A percentile compares a stretch with the other conserved stretches of the same genome.
Conservation (phyloP, 1,140 invertebrate genomes). For the Mamestra configurata region DNA sequence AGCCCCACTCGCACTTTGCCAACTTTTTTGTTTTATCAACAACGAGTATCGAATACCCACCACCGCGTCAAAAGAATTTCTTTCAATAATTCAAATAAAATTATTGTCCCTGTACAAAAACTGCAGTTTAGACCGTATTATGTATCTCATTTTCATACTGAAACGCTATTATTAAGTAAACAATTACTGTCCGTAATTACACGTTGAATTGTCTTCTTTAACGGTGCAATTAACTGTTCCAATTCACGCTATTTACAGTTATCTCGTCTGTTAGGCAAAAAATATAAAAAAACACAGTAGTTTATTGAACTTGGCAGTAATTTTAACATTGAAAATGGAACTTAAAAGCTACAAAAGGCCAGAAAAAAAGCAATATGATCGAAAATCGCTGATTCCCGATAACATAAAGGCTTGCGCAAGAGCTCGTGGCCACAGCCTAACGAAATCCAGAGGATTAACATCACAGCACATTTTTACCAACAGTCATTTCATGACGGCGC, state of each 20-base stretch:
- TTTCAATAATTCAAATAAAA: too few relatives aligned
- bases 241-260: constrained; percentile 14
- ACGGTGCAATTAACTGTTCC: constrained; percentile 7
- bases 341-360: not conserved
- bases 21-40: too few relatives aligned
- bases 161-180: constrained; percentile 12
- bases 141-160: not conserved
- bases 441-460: constrained; percentile 43
- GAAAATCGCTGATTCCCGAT: constrained; percentile 45
- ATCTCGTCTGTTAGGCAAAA: not conserved
- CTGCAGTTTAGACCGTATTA: not conserved
- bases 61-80: too few relatives aligned
- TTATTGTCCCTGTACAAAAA: not conserved
- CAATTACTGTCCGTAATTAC: not conserved
- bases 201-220: constrained; percentile 6
- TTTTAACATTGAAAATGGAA: not conserved
- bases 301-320: not conserved
- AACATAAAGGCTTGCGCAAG: constrained; percentile 23
- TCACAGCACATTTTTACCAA: constrained; percentile 31
- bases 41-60: too few relatives aligned
- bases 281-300: not conserved
- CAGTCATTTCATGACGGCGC: constrained; percentile 51
- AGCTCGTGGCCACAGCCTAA: not conserved
- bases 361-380: constrained; percentile 19
- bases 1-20: too few relatives aligned